These are phyloP conservation scores for Brenthis hecate DNA, from an alignment of 2,888 invertebrate species.

Conservation along the genomic window DNA sequence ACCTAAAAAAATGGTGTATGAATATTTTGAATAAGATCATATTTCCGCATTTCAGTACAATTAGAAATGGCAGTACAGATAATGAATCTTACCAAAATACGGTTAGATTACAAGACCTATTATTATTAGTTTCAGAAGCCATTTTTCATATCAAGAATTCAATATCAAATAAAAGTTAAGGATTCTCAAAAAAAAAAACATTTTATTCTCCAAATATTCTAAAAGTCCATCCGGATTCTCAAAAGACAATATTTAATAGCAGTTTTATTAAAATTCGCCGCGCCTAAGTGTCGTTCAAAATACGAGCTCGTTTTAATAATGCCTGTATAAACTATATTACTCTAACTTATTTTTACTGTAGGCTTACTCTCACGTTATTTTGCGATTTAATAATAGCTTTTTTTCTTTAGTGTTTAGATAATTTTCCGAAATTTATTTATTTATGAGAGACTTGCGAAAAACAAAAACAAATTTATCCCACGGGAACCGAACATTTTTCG, in stretches of 20 bases:
- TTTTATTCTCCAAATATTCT: not conserved
- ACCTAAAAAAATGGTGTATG: not conserved
- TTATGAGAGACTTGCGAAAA: too few species aligned
- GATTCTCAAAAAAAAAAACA: conserved; percentile 1
- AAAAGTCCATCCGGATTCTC: not conserved
- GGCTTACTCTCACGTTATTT: too few species aligned
- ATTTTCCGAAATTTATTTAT: too few species aligned
- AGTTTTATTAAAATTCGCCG: conserved; percentile 21
- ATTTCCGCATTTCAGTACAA: not conserved
- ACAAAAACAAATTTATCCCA: too few species aligned
- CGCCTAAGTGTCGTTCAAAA: conserved; percentile 24
- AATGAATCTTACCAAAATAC: not conserved
- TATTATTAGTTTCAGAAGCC: conserved; percentile 8
- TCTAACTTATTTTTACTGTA: not conserved
- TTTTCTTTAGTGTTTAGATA: too few species aligned
- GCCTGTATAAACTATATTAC: conserved; percentile 4
- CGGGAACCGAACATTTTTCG: too few species aligned
- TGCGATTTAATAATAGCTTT: too few species aligned
- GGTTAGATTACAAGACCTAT: not conserved
- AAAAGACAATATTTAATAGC: conserved; percentile 15
- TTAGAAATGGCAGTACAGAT: not conserved
- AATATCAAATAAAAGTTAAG: conserved; percentile 10
- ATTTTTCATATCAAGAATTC: conserved; percentile 9
- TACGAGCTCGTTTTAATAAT: conserved; percentile 21
- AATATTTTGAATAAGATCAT: not conserved